Evolutionary conservation across 1,140 invertebrate species (phyloP), one percentile per base, ranked within the genome.

Genomic region (Musca vetustissima): DNA sequence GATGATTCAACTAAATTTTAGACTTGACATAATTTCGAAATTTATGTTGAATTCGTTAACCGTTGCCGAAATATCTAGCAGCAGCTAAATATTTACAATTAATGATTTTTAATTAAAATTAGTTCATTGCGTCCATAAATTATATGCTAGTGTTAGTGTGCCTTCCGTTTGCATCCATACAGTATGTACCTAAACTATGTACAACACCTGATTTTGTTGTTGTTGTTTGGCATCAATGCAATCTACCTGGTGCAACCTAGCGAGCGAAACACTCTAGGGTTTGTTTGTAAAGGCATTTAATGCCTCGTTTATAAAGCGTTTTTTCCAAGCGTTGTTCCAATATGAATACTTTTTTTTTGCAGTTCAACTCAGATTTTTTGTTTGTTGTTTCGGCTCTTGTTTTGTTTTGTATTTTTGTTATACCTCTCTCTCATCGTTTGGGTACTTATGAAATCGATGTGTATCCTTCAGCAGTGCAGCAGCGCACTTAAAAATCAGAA

Each of bases 371-470:
- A 59, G 14, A 8, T 59, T 57, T 57, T 28, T 57, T 24, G 22
- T 57, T 43, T 43, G 36, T 43, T 43, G 36, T 43, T 43, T 43
- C 36, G 36, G 36, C 11, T 43, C 36, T 6, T 43, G 36, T 43
- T 43, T 13, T 43, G 6, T 32, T 43, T 43, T 43, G 6, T 28
- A 25, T 28, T 36, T 59, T 59, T 36, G n/a, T n/a, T n/a, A n/a
- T n/a, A n/a, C n/a, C 3, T 59, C 3, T 59, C 28, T 57, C 28
- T 8, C 55, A 59, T 59, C 55, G 32, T 32, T 59, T 59, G 25
- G 28, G 55, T 59, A 59, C 55, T 59, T 59, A 59, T 57, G 24
- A 59, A 59, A 59, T 47, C 64, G 64, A 65, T 48, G 64, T 65
- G 24, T 59, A 59, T 59, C 64, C 64, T 65, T 65, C 43, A 65